These are phyloP conservation scores for Pogonomyrmex barbatus DNA, from an alignment of 1,140 invertebrate genomes.

Conservation along the genomic window DNA sequence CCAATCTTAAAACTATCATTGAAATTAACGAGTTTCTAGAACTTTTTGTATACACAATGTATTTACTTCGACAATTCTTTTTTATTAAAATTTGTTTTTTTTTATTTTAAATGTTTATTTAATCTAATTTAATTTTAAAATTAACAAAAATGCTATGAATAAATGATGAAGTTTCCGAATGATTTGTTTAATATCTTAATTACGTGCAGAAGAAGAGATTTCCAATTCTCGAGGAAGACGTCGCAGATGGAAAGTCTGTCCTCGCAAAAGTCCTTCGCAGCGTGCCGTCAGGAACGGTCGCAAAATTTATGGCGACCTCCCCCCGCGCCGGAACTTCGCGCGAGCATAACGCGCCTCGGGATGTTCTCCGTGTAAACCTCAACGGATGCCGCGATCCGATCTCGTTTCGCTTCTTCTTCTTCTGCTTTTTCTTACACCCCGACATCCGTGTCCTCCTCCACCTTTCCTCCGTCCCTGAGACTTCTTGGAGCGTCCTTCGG, in stretches of 20 bases:
- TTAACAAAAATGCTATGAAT: not conserved
- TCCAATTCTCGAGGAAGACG: not conserved
- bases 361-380: constrained; percentile 39
- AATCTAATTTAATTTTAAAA: not conserved
- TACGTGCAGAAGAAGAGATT: not conserved
- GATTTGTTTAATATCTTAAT: constrained; percentile 21
- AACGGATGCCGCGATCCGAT: constrained; percentile 72
- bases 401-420: constrained; percentile 72
- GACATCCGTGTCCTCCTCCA: constrained; percentile 26
- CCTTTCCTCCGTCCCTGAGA: not conserved
- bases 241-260: constrained; percentile 25
- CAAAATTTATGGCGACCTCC: constrained; percentile 38
- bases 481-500: constrained; percentile 46
- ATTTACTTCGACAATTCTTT: not conserved
- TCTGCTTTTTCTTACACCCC: constrained; percentile 44
- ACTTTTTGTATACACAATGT: not conserved
- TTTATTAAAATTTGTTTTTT: not conserved
- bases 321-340: constrained; percentile 58
- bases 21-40: constrained; percentile 15
- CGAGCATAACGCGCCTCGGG: constrained; percentile 44
- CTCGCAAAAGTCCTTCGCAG: constrained; percentile 15
- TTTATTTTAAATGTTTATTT: not conserved
- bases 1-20: not conserved
- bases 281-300: not conserved
- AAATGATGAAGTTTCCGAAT: not conserved